Evolutionary conservation across 2,888 invertebrate species (phyloP).

Genomic region (Aporophyla lueneburgensis): DNA sequence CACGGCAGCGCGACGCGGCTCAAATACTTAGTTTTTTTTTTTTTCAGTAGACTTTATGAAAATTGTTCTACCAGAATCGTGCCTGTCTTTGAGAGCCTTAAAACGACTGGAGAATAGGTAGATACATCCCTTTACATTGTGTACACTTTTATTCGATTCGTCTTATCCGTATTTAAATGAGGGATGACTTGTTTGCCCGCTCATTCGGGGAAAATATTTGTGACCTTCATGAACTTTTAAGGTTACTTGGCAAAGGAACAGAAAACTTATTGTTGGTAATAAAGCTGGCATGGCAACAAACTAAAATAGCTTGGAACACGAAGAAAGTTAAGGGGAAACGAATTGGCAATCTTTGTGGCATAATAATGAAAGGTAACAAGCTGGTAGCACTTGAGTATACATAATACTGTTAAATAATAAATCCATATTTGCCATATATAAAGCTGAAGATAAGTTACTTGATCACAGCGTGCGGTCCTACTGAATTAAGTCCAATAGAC

Average conservation of each 20-base stretch:
- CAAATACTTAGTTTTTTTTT: too few relatives aligned
- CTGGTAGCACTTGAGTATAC: background rate
- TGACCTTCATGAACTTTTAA: constrained; percentile 56
- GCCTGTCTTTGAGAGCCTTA: too few relatives aligned
- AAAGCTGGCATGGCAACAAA: constrained; percentile 34
- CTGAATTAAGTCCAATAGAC: too few relatives aligned
- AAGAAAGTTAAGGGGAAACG: constrained; percentile 16
- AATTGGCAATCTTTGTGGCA: constrained; percentile 17
- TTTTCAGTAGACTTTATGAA: too few relatives aligned
- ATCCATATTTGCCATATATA: background rate
- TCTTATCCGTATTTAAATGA: constrained; percentile 37
- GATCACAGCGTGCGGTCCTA: too few relatives aligned
- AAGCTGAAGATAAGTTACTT: too few relatives aligned
- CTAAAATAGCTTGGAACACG: constrained; percentile 24
- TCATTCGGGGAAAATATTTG: constrained; percentile 51
- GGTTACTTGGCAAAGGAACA: constrained; percentile 52
- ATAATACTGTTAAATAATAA: background rate
- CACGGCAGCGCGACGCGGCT: too few relatives aligned
- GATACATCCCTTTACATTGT: background rate
- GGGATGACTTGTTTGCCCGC: constrained; percentile 46
- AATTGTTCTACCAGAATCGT: too few relatives aligned
- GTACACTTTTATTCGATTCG: constrained; percentile 15
- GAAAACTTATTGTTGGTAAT: constrained; percentile 48
- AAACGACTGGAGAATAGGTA: background rate
- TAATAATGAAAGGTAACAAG: constrained; percentile 17